Base-by-base conservation (phyloP, 2,113 vertebrate genomes). In the Myxocyprinus asiaticus region DNA sequence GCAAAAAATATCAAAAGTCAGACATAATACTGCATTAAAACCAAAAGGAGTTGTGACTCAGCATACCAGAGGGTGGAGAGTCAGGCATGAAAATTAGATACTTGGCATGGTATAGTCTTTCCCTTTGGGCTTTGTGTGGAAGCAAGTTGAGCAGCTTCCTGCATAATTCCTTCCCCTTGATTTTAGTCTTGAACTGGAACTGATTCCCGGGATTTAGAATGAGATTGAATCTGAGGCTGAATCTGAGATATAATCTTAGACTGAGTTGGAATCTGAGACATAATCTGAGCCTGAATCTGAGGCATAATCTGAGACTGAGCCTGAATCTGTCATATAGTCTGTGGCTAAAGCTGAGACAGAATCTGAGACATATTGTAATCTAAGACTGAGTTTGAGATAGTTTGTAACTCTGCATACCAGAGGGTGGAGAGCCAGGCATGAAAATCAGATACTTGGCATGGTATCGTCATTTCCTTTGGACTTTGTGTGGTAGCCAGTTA, bases 121-220 rank as follows among this genome's bases (percentile, higher is more conserved):
- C 84, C 61, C 75, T 82, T 51, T 89, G 86, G 59, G 84, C 86
- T 84, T 88, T 93, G 76, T 84, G 89, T 11, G 91, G 91, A 68
- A 92, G 83, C 91, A 88, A 92, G 62, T 87, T 88, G 33, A 91
- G 83, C 8, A 93, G 83, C 43, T 87, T 90, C 84, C 89, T 92
- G 87, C 87, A 92, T 64, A 93, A 78, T 80, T 91, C 92, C 88
- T 92, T 91, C 84, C 91, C 90, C 82, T 90, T 92, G 51, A 87
- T 74, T 84, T 89, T 91, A 53, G 87, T 87, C 85, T 87, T 92
- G 79, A 80, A 55, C 7, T 65, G 14, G 14, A 33, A 53, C 5
- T 76, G 74, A 17, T 55, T 76, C 14, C 55, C 15, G 7, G 22
- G 71, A 63, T 10, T 33, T 33, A 3, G 22, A 33, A 33, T n/a